Evolutionary conservation across 2,797 vertebrate genomes (phyloP), one percentile per base, ranked within the genome.

Genomic region (Corythornis leucogaster): DNA sequence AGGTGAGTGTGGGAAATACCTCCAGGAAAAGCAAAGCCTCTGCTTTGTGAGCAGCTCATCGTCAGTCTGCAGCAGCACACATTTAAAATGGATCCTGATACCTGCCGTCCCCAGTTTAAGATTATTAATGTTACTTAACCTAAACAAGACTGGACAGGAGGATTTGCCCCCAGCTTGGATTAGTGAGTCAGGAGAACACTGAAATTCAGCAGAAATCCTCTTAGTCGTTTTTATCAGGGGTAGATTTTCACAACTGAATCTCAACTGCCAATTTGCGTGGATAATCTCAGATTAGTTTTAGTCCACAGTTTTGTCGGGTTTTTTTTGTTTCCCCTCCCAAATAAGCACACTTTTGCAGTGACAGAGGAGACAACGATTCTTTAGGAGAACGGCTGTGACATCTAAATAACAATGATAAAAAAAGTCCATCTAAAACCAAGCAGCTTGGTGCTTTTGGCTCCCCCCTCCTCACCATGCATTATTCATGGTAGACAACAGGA

Each of bases 401-500:
- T 93, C 87, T 93, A 95, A 94, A 94, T 74, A 96, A 92, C 75
- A 89, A 93, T 91, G 89, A 92, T 76, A 89, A 93, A 91, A 96
- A 96, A 89, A 93, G 85, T 91, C 94, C 81, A 79, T 91, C 87
- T 91, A 75, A 93, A 95, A 91, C 22, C 15, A 1, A 96, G 94
- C 92, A 53, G 80, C 76, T 84, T 28, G 33, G 86, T 15, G 83
- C 83, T 96, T 93, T 73, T 20, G 25, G 57, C 68, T 77, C 59
- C 76, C 76, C 85, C 55, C 55, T 48, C 62, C 73, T 66, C 9
- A 21, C 69, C 48, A 94, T 96, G 93, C 94, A 95, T 95, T 96
- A 97, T 95, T 96, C 96, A 96, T 96, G 77, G 51, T 69, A 96
- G 92, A 87, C 81, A 93, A 94, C 88, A 91, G 89, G 88, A 94